phyloP scores from a whole-genome alignment of 2,113 vertebrate species.

The Zosterops borbonicus region DNA sequence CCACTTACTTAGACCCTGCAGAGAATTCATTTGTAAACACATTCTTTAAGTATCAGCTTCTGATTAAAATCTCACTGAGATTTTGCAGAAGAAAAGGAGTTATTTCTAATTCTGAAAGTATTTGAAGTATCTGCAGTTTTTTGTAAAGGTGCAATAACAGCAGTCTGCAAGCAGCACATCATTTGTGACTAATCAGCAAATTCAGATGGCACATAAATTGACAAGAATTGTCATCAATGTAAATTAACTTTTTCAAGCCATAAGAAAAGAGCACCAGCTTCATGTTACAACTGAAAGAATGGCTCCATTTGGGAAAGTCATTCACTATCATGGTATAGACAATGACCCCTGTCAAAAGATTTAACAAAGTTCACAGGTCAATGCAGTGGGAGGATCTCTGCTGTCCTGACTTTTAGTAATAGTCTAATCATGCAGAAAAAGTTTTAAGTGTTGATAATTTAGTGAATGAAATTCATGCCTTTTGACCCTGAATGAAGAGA shows the following conservation, averaged over 20 bases:
- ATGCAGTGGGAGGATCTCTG: constrained; percentile 75
- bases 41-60: background rate
- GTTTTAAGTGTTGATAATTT: constrained; percentile 70
- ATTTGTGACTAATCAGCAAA: constrained; percentile 56
- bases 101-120: background rate
- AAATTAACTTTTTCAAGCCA: constrained; percentile 54
- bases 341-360: constrained; percentile 85
- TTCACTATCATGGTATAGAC: constrained; percentile 66
- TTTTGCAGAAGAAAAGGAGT: background rate
- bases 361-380: constrained; percentile 78
- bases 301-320: constrained; percentile 65
- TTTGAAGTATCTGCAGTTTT: background rate
- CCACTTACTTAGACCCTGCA: background rate
- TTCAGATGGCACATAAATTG: constrained; percentile 25
- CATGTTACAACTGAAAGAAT: constrained; percentile 69
- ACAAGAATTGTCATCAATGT: constrained; percentile 51
- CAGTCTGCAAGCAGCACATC: background rate
- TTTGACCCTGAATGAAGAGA: constrained; percentile 71
- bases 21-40: background rate
- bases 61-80: background rate
- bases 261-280: constrained; percentile 53
- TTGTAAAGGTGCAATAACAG: background rate
- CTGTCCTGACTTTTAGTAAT: constrained; percentile 65
- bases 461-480: constrained; percentile 72
- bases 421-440: constrained; percentile 81